Conservation (phyloP, 1,140 invertebrate species). For the Pollicipes pollicipes region DNA sequence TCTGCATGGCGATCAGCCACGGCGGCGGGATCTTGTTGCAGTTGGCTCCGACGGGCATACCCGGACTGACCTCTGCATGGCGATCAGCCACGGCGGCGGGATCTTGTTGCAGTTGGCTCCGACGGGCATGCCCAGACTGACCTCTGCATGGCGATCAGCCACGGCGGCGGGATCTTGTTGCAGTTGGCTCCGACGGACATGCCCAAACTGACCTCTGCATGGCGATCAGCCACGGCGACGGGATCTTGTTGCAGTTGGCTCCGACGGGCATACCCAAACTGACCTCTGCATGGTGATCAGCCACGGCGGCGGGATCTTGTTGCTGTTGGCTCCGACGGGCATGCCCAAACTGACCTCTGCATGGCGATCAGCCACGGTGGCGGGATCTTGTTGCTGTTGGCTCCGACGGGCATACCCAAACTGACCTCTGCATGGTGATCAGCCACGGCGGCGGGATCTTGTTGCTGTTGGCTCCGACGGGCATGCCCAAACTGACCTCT, state of each 20-base stretch:
- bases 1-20: constrained; percentile 98
- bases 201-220: too few relatives aligned
- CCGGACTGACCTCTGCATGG: too few relatives aligned
- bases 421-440: constrained; percentile 99
- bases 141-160: constrained; percentile 99
- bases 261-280: constrained; percentile 93
- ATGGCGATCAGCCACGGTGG: too few relatives aligned
- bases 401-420: too few relatives aligned
- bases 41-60: constrained; percentile 92
- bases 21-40: constrained; percentile 83
- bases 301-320: constrained; percentile 93
- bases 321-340: constrained; percentile 81
- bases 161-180: constrained; percentile 85
- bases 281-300: constrained; percentile 99
- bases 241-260: constrained; percentile 65
- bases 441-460: constrained; percentile 95
- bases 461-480: constrained; percentile 72
- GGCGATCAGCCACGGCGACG: constrained; percentile 98
- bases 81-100: too few relatives aligned
- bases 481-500: too few relatives aligned
- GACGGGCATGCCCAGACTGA: too few relatives aligned
- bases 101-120: too few relatives aligned
- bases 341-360: too few relatives aligned
- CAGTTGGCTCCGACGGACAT: constrained; percentile 92
- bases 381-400: too few relatives aligned